phyloP scores from a whole-genome alignment of 1,140 invertebrate species.

The Oscheius sp. region DNA sequence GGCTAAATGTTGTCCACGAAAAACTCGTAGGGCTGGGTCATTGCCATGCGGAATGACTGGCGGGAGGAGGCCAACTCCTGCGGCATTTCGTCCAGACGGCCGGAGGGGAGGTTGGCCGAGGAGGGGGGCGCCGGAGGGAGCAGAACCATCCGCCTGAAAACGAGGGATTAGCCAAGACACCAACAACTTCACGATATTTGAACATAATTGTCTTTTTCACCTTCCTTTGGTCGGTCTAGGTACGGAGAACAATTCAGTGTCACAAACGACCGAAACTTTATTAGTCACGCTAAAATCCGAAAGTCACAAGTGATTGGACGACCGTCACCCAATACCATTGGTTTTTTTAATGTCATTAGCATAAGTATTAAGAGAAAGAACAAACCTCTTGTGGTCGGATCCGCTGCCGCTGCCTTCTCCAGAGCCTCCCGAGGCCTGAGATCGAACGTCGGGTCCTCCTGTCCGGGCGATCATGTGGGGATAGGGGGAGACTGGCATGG shows the following conservation, averaged over 20 bases:
- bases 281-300: no score
- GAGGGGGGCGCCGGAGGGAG: constrained; percentile 38
- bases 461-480: constrained; percentile 19
- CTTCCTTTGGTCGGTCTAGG: no score
- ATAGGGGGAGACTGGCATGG: constrained; percentile 48
- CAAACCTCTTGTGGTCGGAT: constrained; percentile 50
- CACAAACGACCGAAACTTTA: no score
- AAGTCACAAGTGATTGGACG: no score
- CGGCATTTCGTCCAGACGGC: constrained; percentile 39
- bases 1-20: constrained; percentile 40
- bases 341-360: no score
- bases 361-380: no score
- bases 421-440: constrained; percentile 50
- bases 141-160: constrained; percentile 19
- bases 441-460: constrained; percentile 39
- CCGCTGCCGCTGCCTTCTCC: constrained; percentile 52
- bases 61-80: constrained; percentile 24
- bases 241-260: no score
- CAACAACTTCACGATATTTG: no score
- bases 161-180: no score
- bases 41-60: constrained; percentile 32
- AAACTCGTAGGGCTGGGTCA: constrained; percentile 39
- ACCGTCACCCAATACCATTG: no score
- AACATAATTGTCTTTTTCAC: no score
- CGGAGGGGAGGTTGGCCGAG: constrained; percentile 15